phyloP scores from a whole-genome alignment of 2,888 invertebrate species.

The Antheraea assamensis region DNA sequence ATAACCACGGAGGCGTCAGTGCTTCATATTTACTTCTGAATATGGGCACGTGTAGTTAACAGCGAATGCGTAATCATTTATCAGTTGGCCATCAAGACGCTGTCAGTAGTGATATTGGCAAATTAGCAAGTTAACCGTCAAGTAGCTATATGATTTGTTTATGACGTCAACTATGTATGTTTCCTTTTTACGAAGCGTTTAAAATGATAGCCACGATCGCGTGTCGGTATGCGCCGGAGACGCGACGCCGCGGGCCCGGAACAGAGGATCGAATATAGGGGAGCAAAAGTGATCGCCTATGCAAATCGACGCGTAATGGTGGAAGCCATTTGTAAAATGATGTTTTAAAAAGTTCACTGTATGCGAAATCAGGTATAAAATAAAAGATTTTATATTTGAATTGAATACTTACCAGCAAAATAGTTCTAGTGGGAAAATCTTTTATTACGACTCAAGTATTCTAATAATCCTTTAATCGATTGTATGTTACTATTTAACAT shows the following conservation, averaged over 20 bases:
- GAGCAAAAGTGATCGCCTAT: constrained; percentile 47
- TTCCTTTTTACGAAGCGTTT: neutral
- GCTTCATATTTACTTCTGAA: neutral
- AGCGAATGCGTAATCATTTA: too few species aligned
- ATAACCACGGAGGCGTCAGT: too few species aligned
- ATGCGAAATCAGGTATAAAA: neutral
- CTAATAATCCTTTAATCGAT: too few species aligned
- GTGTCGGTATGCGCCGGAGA: constrained; percentile 31
- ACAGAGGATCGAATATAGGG: constrained; percentile 32
- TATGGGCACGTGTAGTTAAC: neutral
- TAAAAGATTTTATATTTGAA: neutral
- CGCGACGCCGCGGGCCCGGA: constrained; percentile 32
- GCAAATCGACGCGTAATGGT: constrained; percentile 57
- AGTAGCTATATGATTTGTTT: neutral
- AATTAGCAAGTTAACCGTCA: neutral
- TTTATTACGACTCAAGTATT: too few species aligned
- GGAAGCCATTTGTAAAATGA: constrained; percentile 39
- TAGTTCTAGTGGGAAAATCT: neutral
- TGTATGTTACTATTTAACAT: too few species aligned
- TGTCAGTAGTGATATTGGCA: neutral
- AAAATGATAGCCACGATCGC: constrained; percentile 17
- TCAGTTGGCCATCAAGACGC: too few species aligned
- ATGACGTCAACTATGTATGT: neutral
- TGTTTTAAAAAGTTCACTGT: neutral
- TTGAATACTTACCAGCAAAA: neutral